Base-by-base conservation (phyloP, 2,113 vertebrate genomes). In the Phyllopteryx taeniolatus region DNA sequence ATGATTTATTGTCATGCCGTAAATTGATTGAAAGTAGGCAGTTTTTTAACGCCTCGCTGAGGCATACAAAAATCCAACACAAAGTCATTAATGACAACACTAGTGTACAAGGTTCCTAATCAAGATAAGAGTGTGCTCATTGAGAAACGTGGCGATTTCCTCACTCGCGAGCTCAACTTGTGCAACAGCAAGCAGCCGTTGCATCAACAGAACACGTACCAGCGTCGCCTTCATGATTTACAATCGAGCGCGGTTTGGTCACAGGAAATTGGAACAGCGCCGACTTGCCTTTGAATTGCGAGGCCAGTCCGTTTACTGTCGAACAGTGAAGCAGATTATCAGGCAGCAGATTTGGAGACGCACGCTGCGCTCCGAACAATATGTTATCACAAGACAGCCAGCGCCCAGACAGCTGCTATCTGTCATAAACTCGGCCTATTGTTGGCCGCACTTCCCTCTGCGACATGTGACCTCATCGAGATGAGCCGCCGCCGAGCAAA, bases 351-450 rank as follows among this genome's bases (percentile, higher is more conserved):
- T 91, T 87, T 81, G 81, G 88, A 91, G 89, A 90, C 89, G 85
- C 83, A 89, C 85, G 80, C 79, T 87, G 22, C 56, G 56, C 56
- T 31, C 35, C 35, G 83, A 78, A 86, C 88, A 90, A 89, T 90
- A 88, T 89, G 87, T 90, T 90, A 90, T 90, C 86, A 73, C 78
- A 42, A 73, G 81, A 76, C 84, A 76, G 84, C 83, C 78, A 43
- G 82, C 76, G 82, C 76, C 82, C 84, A 85, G 88, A 85, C 89
- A 90, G 88, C 89, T 90, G 86, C 89, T 91, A 91, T 91, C 89
- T 91, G 90, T 88, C 90, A 90, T 88, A 90, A 88, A 90, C 88
- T 86, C 86, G 75, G 77, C 77, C 90, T 90, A 87, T 86, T 89
- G 88, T 90, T 83, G 88, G 83, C 82, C 83, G 51, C 81, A 71